Evolutionary conservation across 2,113 vertebrate genomes (phyloP), one percentile per base, ranked within the genome.

Genomic region (Cathartes aura): DNA sequence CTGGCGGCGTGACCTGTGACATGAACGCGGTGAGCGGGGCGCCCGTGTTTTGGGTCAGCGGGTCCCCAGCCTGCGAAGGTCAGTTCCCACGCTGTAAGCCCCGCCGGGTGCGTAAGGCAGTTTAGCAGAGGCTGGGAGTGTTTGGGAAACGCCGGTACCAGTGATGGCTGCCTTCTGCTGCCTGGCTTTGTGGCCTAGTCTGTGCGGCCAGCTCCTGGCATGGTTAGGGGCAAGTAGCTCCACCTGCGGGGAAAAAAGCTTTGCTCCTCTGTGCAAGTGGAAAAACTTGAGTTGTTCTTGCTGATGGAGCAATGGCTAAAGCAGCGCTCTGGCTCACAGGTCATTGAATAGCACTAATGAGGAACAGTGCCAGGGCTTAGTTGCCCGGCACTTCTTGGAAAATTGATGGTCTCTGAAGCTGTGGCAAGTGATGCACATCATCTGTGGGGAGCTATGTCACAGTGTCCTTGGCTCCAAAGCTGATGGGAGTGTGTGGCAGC

Each of bases 51-150:
- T 27, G 52, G 20, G 18, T 38, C 1, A 21, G 47, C 5, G 12
- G 12, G 8, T 30, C n/a, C 20, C 24, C 30, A 2, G 42, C 62
- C 18, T 8, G 47, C 14, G 3, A 6, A 27, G 55, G 27, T 17
- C 32, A 0, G 22, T 17, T 42, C 30, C 76, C 26, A 2, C 3
- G 20, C 48, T 18, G 45, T 3, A 5, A 47, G 56, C 17, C 27
- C 58, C 19, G 2, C 40, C 13, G 15, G 30, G 1, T 6, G 45
- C 3, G 2, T n/a, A 0, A 20, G 26, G 36, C 5, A 2, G 22
- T 24, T 11, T 3, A 19, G 43, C 3, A 1, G 75, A 16, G 47
- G 17, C 40, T 38, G 83, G 40, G 38, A 3, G 10, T 2, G 43
- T 9, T 34, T 4, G 74, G 52, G 52, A 15, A 40, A 55, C 29